A percentile compares a stretch with the other conserved stretches of the same genome.
phyloP scores from a whole-genome alignment of 2,888 invertebrate species.

The Galeruca laticollis region DNA sequence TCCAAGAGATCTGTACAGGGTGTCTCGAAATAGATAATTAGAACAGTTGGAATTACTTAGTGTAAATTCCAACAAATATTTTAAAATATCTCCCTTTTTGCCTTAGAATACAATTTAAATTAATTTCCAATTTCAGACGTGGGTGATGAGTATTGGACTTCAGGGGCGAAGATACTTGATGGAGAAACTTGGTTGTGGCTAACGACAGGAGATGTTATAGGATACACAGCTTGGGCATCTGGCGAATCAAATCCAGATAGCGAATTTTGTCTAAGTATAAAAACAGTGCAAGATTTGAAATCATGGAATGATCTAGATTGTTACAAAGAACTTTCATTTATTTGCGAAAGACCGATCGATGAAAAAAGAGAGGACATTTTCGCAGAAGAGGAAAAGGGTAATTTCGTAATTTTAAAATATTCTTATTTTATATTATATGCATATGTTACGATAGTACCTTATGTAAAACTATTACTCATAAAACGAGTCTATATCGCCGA shows the following conservation, averaged over 20 bases:
- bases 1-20: no score
- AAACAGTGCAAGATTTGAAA: neutral
- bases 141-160: slow-evolving; percentile 3
- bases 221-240: slow-evolving; percentile 4
- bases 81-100: neutral
- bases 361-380: slow-evolving; percentile 20
- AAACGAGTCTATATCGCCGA: no score
- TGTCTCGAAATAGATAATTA: no score
- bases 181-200: slow-evolving; percentile 20
- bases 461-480: no score
- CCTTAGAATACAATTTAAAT: neutral
- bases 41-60: no score
- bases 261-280: slow-evolving; percentile 8
- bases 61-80: no score
- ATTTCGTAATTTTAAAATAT: neutral
- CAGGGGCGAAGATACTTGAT: slow-evolving; percentile 17
- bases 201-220: slow-evolving; percentile 10
- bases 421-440: no score
- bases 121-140: neutral
- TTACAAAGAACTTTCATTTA: slow-evolving; percentile 1
- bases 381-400: slow-evolving; percentile 23
- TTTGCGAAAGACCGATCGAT: slow-evolving; percentile 27
- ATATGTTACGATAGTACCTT: no score
- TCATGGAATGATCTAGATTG: slow-evolving; percentile 18
- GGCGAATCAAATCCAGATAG: neutral